Evolutionary conservation across 1,140 invertebrate species (phyloP).

Genomic region (Dreissena rostriformis): DNA sequence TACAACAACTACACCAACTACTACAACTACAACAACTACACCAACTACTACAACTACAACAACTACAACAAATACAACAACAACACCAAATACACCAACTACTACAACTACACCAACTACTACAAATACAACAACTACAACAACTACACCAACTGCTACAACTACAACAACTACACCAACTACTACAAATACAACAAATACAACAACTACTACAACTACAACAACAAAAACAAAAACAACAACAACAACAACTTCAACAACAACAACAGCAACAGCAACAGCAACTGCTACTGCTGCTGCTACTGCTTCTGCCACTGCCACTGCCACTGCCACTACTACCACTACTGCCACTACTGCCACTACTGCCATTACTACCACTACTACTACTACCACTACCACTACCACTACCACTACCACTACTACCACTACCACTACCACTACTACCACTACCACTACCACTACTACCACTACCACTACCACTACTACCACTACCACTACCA

Average conservation of each 20-base stretch:
- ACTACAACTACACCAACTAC: neutral
- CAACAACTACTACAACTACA: neutral
- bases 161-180: neutral
- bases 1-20: neutral
- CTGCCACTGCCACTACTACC: too few species aligned
- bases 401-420: too few species aligned
- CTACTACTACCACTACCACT: too few species aligned
- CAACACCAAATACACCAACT: neutral
- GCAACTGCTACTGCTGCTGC: too few species aligned
- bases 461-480: neutral
- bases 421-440: too few species aligned
- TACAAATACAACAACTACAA: neutral
- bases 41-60: neutral
- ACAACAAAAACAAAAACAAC: neutral
- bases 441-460: too few species aligned
- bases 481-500: neutral
- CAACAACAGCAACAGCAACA: slow-evolving; percentile 1
- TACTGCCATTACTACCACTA: too few species aligned
- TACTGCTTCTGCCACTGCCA: too few species aligned
- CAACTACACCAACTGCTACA: neutral
- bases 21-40: neutral
- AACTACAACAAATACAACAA: neutral
- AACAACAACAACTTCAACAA: neutral
- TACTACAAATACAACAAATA: neutral
- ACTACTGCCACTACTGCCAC: too few species aligned